These are phyloP conservation scores for Tychaedon coryphoeus DNA, from an alignment of 2,113 vertebrate genomes.

Conservation along the genomic window DNA sequence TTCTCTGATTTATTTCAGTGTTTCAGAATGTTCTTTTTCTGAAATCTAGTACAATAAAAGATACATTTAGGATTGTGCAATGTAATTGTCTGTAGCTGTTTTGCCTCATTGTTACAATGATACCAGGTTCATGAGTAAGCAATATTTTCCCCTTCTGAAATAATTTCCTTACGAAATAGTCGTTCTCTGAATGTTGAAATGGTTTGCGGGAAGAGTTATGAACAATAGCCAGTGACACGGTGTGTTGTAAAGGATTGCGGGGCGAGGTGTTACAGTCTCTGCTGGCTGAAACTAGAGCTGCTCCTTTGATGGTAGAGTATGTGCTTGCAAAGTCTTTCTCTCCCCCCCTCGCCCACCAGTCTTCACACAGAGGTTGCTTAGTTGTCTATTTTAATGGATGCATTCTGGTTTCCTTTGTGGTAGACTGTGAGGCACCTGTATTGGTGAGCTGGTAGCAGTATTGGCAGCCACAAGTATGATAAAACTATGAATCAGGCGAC, in stretches of 20 bases:
- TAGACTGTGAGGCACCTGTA: conserved; percentile 16
- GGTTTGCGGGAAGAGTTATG: conserved; percentile 7
- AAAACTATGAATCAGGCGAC: neutral
- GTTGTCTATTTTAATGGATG: neutral
- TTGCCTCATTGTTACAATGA: neutral
- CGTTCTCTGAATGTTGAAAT: neutral
- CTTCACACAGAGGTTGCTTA: neutral
- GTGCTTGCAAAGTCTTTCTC: neutral
- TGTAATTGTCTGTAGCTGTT: conserved; percentile 5
- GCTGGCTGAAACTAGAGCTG: conserved; percentile 54
- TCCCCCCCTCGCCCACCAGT: neutral
- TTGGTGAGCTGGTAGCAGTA: neutral
- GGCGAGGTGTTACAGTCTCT: conserved; percentile 43
- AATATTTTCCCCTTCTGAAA: neutral
- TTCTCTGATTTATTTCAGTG: conserved; percentile 59
- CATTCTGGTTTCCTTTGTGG: neutral
- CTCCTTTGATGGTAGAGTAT: conserved; percentile 30
- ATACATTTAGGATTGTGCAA: conserved; percentile 3
- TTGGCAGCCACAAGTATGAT: neutral
- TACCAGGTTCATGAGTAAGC: conserved; percentile 7
- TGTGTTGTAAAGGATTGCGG: neutral
- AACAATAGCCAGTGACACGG: conserved; percentile 18
- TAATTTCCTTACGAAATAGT: conserved; percentile 13
- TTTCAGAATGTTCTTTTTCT: conserved; percentile 61
- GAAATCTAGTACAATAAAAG: conserved; percentile 18